Evolutionary conservation across 1,140 invertebrate species (phyloP), one percentile per base, ranked within the genome.

Genomic region (Drosophila sproati): DNA sequence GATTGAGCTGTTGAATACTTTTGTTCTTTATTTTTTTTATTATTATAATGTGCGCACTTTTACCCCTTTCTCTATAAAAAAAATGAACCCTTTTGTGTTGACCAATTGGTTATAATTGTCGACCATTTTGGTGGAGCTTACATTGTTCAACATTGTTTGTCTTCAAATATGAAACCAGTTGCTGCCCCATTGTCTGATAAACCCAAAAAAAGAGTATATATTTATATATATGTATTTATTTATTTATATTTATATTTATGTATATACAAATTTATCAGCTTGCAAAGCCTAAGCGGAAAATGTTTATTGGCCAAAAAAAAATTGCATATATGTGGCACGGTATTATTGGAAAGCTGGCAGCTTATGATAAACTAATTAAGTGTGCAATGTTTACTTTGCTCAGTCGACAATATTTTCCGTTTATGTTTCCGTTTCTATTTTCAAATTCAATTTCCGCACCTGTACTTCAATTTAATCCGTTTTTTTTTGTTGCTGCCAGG

Each of bases 1-100:
- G 85, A 88, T 88, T 74, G 82, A 88, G 73, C 77, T 83, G 83
- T 89, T 83, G 70, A 20, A 69, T 74, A 74, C 67, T 77, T 63
- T 73, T 51, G 59, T 69, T 70, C 47, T 39, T 64, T 75, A 35
- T 57, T 48, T 45, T 32, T 54, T 45, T 71, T 43, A 34, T 31
- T 47, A 6, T 50, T 41, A 41, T 41, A 3, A 37, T 37, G 35
- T 37, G 35, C 31, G 5, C 47, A 7, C 32, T 28, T 32, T n/a
- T 28, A 34, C 29, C 10, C 1, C 56, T 34, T 28, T 41, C 51
- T 6, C 1, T 6, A 52, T 6, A 20, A 4, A 0, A 31, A 52
- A 52, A 52, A 20, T 12, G 12, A 57, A 45, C 50, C 32, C 43
- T 55, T 50, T 62, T 57, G 55, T 29, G 57, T 29, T 48, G 41